phyloP scores from a whole-genome alignment of 2,888 invertebrate species.

The Exocentrus adspersus region DNA sequence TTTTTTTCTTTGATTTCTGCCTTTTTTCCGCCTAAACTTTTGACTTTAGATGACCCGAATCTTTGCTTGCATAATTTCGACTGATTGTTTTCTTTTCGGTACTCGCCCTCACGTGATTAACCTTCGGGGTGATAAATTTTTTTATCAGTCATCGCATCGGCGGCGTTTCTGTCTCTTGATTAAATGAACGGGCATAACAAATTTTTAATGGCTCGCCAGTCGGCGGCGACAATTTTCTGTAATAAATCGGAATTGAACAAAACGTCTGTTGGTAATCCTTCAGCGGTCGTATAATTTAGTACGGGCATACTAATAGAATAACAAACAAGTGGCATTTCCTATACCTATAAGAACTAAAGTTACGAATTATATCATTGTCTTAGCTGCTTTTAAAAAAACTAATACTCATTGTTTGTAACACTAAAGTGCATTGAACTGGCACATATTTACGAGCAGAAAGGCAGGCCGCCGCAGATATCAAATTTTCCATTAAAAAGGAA shows the following conservation, averaged over 20 bases:
- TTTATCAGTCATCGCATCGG: not conserved
- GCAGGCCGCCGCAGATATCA: slow-evolving; percentile 3
- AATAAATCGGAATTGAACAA: slow-evolving; percentile 16
- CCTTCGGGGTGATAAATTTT: not conserved
- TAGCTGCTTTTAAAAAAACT: no score
- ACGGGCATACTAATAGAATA: not conserved
- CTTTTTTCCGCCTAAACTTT: no score
- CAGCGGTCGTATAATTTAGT: not conserved
- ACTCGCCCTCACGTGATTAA: no score
- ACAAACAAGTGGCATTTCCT: not conserved
- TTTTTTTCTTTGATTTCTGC: no score
- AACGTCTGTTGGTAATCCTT: not conserved
- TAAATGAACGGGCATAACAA: not conserved
- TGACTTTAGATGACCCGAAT: no score
- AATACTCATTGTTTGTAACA: no score
- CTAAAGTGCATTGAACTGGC: slow-evolving; percentile 1
- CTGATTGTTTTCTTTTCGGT: no score
- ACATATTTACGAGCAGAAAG: not conserved
- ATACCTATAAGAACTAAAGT: not conserved
- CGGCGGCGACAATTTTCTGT: slow-evolving; percentile 14
- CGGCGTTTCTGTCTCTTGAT: not conserved
- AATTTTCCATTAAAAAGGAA: slow-evolving; percentile 31
- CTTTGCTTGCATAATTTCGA: no score
- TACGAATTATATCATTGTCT: no score
- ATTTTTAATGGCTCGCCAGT: slow-evolving; percentile 6